A percentile compares a stretch with the other conserved stretches of the same genome.
phyloP scores from a whole-genome alignment of 2,888 invertebrate genomes.

The Unio pictorum region DNA sequence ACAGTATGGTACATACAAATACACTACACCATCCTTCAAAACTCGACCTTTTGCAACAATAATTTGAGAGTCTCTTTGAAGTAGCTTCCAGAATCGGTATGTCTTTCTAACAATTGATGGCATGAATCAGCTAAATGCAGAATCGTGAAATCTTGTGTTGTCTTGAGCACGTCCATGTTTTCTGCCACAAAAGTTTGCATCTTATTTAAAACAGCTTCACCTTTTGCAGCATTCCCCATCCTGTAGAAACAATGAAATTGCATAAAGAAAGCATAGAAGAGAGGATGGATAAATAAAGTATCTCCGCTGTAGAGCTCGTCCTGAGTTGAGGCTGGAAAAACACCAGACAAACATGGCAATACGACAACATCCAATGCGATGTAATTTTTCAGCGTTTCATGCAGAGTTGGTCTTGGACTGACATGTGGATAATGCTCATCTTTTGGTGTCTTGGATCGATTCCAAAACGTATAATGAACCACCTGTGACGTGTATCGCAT shows the following conservation, averaged over 20 bases:
- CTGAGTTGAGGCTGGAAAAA: neutral
- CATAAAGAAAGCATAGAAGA: conserved; percentile 1
- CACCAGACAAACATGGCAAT: neutral
- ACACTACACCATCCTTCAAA: no score
- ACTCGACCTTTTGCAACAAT: no score
- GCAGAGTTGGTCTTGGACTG: neutral
- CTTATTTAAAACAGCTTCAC: no score
- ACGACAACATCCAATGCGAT: conserved; percentile 4
- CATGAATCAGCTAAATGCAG: no score
- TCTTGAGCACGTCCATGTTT: no score
- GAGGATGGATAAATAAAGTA: conserved; percentile 2
- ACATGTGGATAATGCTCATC: conserved; percentile 5
- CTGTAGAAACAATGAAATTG: neutral
- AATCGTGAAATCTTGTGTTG: no score
- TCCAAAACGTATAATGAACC: conserved; percentile 5
- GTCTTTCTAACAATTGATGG: no score
- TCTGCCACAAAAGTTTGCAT: no score
- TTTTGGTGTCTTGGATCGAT: conserved; percentile 2
- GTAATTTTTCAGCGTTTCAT: neutral
- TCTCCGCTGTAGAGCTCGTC: neutral
- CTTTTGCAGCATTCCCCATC: neutral
- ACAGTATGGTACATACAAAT: no score
- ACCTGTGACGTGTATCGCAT: neutral
- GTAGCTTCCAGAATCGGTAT: no score
- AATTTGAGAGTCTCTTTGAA: no score